These are phyloP conservation scores for Holothuria scabra DNA, from an alignment of 53 echinoderm and acorn worm species.

Conservation along the genomic window DNA sequence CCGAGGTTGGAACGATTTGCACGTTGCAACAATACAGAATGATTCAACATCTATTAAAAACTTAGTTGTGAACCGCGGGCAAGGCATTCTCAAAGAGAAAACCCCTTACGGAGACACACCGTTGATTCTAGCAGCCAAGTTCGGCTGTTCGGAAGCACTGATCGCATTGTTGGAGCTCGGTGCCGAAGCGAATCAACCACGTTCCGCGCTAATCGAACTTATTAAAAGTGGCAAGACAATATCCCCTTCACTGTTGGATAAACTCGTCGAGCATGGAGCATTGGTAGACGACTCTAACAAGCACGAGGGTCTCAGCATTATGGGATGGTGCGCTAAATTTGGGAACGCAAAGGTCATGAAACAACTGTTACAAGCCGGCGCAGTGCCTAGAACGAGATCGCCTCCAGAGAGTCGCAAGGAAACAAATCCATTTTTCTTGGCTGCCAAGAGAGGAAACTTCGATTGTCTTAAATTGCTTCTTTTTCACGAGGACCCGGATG, in stretches of 20 bases:
- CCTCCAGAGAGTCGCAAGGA: neutral
- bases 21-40: conserved; percentile 33
- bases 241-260: neutral
- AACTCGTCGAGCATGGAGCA: conserved; percentile 6
- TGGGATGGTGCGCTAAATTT: conserved; percentile 30
- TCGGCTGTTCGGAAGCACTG: conserved; percentile 13
- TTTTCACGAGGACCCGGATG: conserved; percentile 42
- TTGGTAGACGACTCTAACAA: neutral
- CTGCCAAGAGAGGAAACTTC: conserved; percentile 31
- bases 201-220: neutral
- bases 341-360: conserved; percentile 17
- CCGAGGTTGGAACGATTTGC: conserved; percentile 11
- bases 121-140: conserved; percentile 18
- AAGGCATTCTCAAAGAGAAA: neutral
- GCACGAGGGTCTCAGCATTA: neutral
- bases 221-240: conserved; percentile 25
- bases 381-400: neutral
- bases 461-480: conserved; percentile 37
- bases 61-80: neutral
- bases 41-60: neutral
- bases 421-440: conserved; percentile 29
- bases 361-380: conserved; percentile 9
- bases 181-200: neutral
- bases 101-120: conserved; percentile 24
- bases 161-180: neutral